Evolutionary conservation across 2,888 invertebrate genomes (phyloP).

Genomic region (Cheilosia urbana): DNA sequence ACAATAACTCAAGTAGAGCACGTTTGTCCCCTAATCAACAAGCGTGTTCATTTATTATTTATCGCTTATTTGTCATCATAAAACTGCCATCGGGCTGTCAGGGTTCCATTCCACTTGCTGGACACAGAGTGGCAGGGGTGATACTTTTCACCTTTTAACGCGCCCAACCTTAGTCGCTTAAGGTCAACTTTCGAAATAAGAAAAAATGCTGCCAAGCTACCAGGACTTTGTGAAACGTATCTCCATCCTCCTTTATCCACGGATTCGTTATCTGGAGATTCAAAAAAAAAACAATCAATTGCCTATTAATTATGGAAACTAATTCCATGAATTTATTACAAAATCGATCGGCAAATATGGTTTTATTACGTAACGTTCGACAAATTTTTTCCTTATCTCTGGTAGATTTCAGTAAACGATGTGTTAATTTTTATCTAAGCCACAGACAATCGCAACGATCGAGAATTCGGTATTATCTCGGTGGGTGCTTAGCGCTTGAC

Average conservation of each 20-base stretch:
- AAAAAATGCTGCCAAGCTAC: no score
- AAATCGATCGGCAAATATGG: conserved; percentile 47
- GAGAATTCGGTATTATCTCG: conserved; percentile 37
- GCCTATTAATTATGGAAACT: conserved; percentile 46
- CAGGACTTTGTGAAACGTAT: background rate
- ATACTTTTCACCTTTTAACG: conserved; percentile 16
- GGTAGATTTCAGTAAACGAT: conserved; percentile 61
- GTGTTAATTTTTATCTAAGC: conserved; percentile 57
- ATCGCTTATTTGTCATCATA: conserved; percentile 65
- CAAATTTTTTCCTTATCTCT: conserved; percentile 48
- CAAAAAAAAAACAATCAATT: conserved; percentile 39
- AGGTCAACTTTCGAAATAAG: background rate
- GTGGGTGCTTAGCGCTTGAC: background rate
- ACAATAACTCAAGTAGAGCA: conserved; percentile 53
- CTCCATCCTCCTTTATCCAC: background rate
- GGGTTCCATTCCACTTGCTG: conserved; percentile 14
- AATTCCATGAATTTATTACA: conserved; percentile 58
- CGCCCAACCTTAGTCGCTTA: background rate
- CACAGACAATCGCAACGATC: conserved; percentile 62
- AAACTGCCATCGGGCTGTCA: conserved; percentile 66
- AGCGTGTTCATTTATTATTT: conserved; percentile 39
- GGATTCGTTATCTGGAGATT: conserved; percentile 15
- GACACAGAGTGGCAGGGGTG: conserved; percentile 12
- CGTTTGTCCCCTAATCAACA: conserved; percentile 49
- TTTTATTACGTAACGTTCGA: conserved; percentile 33